Percentiles rank a stretch among this genome's conserved stretches.
Conservation (phyloP, 2,888 invertebrate species). For the Congeria kusceri region DNA sequence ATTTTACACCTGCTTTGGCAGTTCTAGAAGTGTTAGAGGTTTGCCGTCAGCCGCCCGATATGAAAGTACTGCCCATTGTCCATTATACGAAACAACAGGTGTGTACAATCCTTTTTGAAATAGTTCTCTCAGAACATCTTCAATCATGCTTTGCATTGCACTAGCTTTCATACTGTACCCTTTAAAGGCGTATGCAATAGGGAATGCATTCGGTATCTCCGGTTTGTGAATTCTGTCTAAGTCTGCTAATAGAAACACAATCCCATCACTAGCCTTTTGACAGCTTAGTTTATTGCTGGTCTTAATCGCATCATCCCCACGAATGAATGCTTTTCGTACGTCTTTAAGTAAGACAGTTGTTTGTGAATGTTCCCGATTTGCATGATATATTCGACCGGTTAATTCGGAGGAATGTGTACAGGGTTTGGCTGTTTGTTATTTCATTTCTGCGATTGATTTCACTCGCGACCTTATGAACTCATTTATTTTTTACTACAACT, state of each 20-base stretch:
- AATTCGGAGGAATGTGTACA: conserved; percentile 15
- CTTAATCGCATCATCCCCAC: background rate
- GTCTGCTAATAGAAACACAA: conserved; percentile 46
- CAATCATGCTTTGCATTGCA: background rate
- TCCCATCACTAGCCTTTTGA: conserved; percentile 44
- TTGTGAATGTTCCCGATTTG: background rate
- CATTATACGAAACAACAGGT: conserved; percentile 29
- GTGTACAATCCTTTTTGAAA: conserved; percentile 17
- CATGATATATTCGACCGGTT: conserved; percentile 18
- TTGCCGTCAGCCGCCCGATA: background rate
- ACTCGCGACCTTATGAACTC: conserved; percentile 20
- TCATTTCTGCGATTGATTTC: conserved; percentile 32
- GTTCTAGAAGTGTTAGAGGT: conserved; percentile 22
- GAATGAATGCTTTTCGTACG: conserved; percentile 15
- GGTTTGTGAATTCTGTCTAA: conserved; percentile 39
- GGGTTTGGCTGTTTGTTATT: conserved; percentile 22
- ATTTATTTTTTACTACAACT: conserved; percentile 27
- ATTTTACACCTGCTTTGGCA: conserved; percentile 25
- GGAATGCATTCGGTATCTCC: conserved; percentile 36
- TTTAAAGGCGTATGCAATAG: conserved; percentile 18
- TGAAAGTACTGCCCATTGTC: conserved; percentile 27
- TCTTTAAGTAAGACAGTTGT: background rate
- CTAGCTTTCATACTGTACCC: conserved; percentile 5
- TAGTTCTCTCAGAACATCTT: conserved; percentile 7
- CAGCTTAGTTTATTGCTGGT: conserved; percentile 4